A percentile compares a stretch with the other conserved stretches of the same genome.
Conservation (phyloP, 2,797 vertebrate species). For the Erpetoichthys calabaricus region DNA sequence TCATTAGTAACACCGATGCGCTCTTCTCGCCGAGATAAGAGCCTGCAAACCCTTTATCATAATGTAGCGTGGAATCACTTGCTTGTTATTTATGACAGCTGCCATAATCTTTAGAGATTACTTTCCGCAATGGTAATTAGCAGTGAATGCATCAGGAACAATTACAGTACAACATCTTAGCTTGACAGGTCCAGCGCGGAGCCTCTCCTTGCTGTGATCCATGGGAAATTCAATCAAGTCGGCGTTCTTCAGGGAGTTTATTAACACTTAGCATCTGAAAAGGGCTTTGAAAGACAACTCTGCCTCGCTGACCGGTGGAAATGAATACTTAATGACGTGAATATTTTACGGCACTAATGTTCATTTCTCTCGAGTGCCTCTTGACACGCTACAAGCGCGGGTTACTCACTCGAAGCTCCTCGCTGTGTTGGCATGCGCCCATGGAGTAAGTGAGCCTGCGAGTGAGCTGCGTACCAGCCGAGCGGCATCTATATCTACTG, state of each 20-base stretch:
- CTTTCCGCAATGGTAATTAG: constrained; percentile 61
- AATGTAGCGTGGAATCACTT: constrained; percentile 28
- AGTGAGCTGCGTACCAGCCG: not conserved
- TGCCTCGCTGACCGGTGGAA: constrained; percentile 21
- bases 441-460: not conserved
- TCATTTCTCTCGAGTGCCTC: constrained; percentile 19
- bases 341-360: constrained; percentile 17
- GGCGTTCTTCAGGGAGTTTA: constrained; percentile 42
- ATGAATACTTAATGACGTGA: constrained; percentile 23
- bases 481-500: not conserved
- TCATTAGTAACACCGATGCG: constrained; percentile 56
- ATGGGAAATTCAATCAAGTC: constrained; percentile 48
- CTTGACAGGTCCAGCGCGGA: constrained; percentile 41
- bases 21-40: constrained; percentile 44
- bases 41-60: constrained; percentile 49
- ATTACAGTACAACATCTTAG: constrained; percentile 44
- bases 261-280: constrained; percentile 43
- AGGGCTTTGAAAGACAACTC: too few species aligned
- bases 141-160: constrained; percentile 50
- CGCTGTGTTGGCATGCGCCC: too few species aligned
- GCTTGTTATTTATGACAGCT: constrained; percentile 58
- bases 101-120: constrained; percentile 64
- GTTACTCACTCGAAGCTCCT: constrained; percentile 21
- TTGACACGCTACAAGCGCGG: constrained; percentile 10
- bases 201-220: constrained; percentile 34